Base-by-base conservation (phyloP, 2,888 invertebrate genomes). In the Geophilus truncorum region DNA sequence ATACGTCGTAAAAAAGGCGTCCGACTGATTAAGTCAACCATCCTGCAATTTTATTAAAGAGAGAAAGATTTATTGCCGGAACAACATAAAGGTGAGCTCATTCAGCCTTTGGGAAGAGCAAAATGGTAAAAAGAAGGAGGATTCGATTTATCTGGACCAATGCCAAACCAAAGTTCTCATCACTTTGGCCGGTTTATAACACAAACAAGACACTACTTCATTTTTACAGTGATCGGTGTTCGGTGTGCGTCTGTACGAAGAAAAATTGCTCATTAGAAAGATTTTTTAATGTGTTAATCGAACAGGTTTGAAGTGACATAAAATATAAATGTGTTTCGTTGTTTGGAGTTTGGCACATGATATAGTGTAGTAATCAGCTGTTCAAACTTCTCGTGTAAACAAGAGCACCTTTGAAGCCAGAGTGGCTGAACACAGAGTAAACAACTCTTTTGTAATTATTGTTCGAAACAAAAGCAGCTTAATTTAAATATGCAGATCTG, bases 21-120 rank as follows among this genome's bases (percentile, higher is more conserved):
- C 70, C 70, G 28, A 70, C 70, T 70, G 70, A 70, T 70, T 70
- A 70, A 70, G 70, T 70, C 70, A 70, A 70, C 70, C 70, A 70
- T 70, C 25, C 25, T 70, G 70, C 70, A 70, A 70, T 70, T 70
- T 70, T 70, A 70, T 70, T 70, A 70, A 70, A 70, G 70, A 70
- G 70, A 70, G 70, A 70, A 70, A 70, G 70, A 70, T 70, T 70
- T 70, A 70, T 70, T 23, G 28, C 70, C 70, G 70, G 70, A 70
- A 70, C 70, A 9, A 28, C 25, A 70, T 70, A 70, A 70, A 70
- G 70, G 70, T 70, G 70, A 70, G 28, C 25, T 70, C 70, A 70
- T 70, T 70, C 70, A 23, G 25, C 10, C 25, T n/a, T 28, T 51
- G 51, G 51, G 51, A 51, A 51, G 51, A 51, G 28, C 57, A 62